These are phyloP conservation scores for Malthinus seriepunctatus DNA, from an alignment of 2,888 invertebrate genomes.

Conservation along the genomic window DNA sequence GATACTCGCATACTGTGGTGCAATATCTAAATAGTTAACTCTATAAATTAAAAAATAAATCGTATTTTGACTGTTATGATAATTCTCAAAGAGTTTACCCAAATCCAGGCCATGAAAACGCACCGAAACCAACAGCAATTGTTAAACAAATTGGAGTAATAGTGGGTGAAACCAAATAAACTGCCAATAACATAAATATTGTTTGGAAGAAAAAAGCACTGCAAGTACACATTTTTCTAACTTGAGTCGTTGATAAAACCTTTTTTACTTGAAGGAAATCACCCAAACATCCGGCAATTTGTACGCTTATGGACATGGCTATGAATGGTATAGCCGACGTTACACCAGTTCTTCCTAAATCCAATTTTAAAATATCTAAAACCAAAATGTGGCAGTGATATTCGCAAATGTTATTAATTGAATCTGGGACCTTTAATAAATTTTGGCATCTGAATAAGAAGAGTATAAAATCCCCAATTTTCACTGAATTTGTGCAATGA, in stretches of 20 bases:
- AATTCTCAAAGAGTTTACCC: slow-evolving; percentile 57
- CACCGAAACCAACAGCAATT: slow-evolving; percentile 86
- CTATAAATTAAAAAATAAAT: slow-evolving; percentile 59
- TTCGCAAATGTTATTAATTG: slow-evolving; percentile 36
- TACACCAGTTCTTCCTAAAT: slow-evolving; percentile 79
- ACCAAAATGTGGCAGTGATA: slow-evolving; percentile 20
- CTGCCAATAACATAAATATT: slow-evolving; percentile 82
- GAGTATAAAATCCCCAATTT: slow-evolving; percentile 89
- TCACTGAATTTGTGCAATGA: slow-evolving; percentile 84
- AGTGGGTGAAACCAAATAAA: slow-evolving; percentile 70
- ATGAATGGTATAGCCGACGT: slow-evolving; percentile 86
- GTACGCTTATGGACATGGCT: slow-evolving; percentile 82
- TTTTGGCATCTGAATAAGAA: slow-evolving; percentile 80
- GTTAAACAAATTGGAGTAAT: slow-evolving; percentile 80
- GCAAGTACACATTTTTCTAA: slow-evolving; percentile 69
- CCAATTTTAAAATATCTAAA: slow-evolving; percentile 72
- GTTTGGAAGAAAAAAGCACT: slow-evolving; percentile 77
- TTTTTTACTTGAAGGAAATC: slow-evolving; percentile 73
- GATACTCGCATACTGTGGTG: slow-evolving; percentile 88
- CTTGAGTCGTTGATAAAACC: slow-evolving; percentile 73
- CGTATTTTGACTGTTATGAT: too few relatives aligned
- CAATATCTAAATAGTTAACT: slow-evolving; percentile 85
- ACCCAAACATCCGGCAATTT: slow-evolving; percentile 79
- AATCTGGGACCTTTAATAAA: slow-evolving; percentile 77
- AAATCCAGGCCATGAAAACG: slow-evolving; percentile 92